Conservation (phyloP, 2,797 vertebrate genomes). For the Cynodonichthys magdalenae region DNA sequence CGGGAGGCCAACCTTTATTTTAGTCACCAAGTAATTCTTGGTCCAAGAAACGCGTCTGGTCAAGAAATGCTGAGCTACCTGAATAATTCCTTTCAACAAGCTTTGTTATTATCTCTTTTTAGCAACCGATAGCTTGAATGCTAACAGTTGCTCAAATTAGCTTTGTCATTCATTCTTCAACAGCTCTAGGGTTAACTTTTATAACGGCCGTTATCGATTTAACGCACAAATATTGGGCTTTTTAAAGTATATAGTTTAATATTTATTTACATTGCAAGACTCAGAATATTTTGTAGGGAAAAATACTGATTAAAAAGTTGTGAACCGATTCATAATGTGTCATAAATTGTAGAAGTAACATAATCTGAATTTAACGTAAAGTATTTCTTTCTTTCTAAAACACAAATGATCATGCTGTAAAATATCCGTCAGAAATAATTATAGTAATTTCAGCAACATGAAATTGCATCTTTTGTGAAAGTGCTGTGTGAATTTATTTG, state of each 20-base stretch:
- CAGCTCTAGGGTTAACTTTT: too few species aligned
- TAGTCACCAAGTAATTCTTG: not conserved
- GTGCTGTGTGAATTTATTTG: too few species aligned
- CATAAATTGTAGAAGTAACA: too few species aligned
- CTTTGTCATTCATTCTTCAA: conserved; percentile 73
- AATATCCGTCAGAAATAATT: too few species aligned
- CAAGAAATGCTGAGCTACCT: fast-evolving
- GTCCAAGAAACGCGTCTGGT: fast-evolving
- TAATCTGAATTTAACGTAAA: not conserved
- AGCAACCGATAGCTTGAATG: conserved; percentile 9
- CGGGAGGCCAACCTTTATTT: not conserved
- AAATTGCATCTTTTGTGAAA: too few species aligned
- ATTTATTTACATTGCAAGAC: too few species aligned
- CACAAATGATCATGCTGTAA: not conserved
- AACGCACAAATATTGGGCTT: too few species aligned
- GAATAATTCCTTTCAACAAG: fast-evolving
- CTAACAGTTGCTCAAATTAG: conserved; percentile 61
- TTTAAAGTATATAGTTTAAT: too few species aligned
- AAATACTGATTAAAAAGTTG: too few species aligned
- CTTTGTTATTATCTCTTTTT: not conserved
- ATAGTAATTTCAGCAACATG: not conserved
- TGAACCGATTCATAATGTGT: too few species aligned
- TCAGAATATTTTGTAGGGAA: too few species aligned
- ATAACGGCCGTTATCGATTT: too few species aligned
- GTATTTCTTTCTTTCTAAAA: not conserved